Percentiles rank a stretch among this genome's conserved stretches.
phyloP scores from a whole-genome alignment of 2,888 invertebrate species.

The Chironomus tentans region DNA sequence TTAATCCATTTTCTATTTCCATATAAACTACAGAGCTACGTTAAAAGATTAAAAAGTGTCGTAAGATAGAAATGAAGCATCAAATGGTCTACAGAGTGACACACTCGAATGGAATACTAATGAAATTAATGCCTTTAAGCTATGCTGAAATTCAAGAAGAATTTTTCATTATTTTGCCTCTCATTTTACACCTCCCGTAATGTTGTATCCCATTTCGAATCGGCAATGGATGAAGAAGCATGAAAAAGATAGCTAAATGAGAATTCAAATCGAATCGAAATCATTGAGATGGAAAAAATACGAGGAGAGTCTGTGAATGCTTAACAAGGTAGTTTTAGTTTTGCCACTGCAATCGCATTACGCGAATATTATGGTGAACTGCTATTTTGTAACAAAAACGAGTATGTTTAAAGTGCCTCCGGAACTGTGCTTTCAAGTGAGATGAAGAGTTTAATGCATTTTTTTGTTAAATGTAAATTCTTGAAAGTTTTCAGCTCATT shows the following conservation, averaged over 20 bases:
- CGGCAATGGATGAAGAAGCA: too few relatives aligned
- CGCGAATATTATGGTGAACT: too few relatives aligned
- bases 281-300: conserved; percentile 3
- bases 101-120: conserved; percentile 22
- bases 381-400: too few relatives aligned
- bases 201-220: too few relatives aligned
- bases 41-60: conserved; percentile 18
- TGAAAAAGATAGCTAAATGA: not conserved
- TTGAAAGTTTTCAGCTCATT: too few relatives aligned
- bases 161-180: not conserved
- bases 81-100: not conserved
- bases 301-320: not conserved
- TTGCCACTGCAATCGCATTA: too few relatives aligned
- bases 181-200: too few relatives aligned
- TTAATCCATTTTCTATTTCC: not conserved
- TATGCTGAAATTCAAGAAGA: not conserved
- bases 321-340: conserved; percentile 1
- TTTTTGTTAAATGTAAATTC: too few relatives aligned
- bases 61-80: not conserved
- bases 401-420: too few relatives aligned
- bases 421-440: too few relatives aligned
- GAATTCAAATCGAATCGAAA: conserved; percentile 9
- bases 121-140: not conserved
- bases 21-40: not conserved
- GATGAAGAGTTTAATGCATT: too few relatives aligned